These are phyloP conservation scores for Acleris holmiana DNA, from an alignment of 2,888 invertebrate genomes.

Conservation along the genomic window DNA sequence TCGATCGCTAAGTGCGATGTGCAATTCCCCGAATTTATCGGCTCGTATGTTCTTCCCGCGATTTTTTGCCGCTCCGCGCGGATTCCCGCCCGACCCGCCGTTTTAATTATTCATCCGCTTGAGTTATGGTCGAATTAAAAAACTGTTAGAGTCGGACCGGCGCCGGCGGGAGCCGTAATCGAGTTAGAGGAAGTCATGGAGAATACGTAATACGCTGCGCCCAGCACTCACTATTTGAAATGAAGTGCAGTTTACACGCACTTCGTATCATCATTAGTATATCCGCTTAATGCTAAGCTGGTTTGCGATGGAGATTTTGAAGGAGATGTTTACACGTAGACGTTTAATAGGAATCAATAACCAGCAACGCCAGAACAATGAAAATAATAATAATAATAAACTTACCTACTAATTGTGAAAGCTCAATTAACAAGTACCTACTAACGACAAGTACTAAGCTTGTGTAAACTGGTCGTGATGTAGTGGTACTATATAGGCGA, in stretches of 20 bases:
- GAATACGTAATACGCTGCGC: slow-evolving; percentile 69
- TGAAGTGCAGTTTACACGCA: too few species aligned
- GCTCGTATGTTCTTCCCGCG: slow-evolving; percentile 57
- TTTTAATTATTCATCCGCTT: slow-evolving; percentile 84
- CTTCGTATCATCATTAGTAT: too few species aligned
- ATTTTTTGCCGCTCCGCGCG: slow-evolving; percentile 76
- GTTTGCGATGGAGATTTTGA: too few species aligned
- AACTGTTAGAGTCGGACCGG: slow-evolving; percentile 83
- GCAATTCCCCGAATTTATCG: slow-evolving; percentile 79
- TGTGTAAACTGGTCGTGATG: slow-evolving; percentile 5
- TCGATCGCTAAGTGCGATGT: slow-evolving; percentile 76
- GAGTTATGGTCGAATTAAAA: slow-evolving; percentile 86
- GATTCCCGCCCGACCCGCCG: slow-evolving; percentile 73
- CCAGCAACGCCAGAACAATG: too few species aligned
- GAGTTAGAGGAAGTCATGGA: slow-evolving; percentile 78
- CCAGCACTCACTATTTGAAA: slow-evolving; percentile 22
- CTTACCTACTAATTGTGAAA: too few species aligned
- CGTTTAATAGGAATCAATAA: too few species aligned
- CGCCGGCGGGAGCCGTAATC: slow-evolving; percentile 78
- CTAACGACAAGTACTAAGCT: too few species aligned
- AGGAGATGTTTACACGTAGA: too few species aligned
- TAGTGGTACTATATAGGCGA: slow-evolving; percentile 47
- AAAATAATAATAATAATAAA: too few species aligned
- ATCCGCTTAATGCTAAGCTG: too few species aligned
- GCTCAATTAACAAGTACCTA: too few species aligned